Evolutionary conservation across 2,797 vertebrate species (phyloP).

Genomic region (Coreius guichenoti): DNA sequence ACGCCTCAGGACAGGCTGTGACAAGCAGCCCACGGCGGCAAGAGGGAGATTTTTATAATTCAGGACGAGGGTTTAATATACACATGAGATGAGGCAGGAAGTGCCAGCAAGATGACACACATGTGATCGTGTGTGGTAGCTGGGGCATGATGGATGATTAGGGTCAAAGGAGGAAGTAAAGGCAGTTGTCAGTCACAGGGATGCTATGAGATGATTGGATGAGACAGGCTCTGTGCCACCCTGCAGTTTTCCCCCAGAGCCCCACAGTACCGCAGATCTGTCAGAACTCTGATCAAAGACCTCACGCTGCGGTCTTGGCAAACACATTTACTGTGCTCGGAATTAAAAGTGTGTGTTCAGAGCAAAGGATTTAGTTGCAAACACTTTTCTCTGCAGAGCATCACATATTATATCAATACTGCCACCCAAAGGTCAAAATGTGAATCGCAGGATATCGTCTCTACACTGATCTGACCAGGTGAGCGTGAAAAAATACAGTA

Average conservation of each 20-base stretch:
- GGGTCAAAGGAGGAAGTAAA: constrained; percentile 31
- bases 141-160: constrained; percentile 8
- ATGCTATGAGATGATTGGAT: constrained; percentile 32
- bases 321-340: constrained; percentile 17
- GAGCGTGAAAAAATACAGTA: background rate
- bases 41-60: constrained; percentile 13
- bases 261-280: constrained; percentile 52
- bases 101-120: constrained; percentile 13
- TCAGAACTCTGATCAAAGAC: constrained; percentile 2
- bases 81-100: background rate
- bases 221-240: constrained; percentile 37
- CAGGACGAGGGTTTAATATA: constrained; percentile 17
- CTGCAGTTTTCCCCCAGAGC: constrained; percentile 34
- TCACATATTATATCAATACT: constrained; percentile 21
- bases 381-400: constrained; percentile 28
- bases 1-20: constrained; percentile 10
- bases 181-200: constrained; percentile 47
- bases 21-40: background rate
- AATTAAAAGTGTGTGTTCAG: constrained; percentile 31
- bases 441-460: background rate
- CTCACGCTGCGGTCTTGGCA: constrained; percentile 5
- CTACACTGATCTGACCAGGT: background rate
- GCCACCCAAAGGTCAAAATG: constrained; percentile 40
- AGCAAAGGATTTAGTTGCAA: constrained; percentile 14
- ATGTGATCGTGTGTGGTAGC: background rate